Percentiles rank a stretch among this genome's conserved stretches.
Conservation (phyloP, 2,888 invertebrate genomes). For the Sminthurides aquaticus region DNA sequence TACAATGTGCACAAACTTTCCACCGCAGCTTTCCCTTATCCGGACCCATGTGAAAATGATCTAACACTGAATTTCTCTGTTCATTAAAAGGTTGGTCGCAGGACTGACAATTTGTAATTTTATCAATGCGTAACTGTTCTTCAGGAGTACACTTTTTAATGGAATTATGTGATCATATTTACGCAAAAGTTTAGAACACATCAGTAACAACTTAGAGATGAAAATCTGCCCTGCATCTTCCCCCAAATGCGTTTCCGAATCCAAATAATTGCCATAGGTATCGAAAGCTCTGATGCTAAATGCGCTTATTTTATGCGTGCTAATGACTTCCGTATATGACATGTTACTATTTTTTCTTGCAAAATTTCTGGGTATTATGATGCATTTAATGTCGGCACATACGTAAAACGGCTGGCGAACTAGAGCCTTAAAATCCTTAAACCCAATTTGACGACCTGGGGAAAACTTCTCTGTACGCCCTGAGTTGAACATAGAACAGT, state of each 20-base stretch:
- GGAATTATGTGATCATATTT: neutral
- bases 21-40: too few relatives aligned
- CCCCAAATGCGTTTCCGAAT: neutral
- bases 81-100: neutral
- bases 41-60: too few relatives aligned
- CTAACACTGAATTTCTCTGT: too few relatives aligned
- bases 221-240: neutral
- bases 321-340: neutral
- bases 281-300: neutral
- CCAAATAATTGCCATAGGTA: neutral
- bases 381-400: neutral
- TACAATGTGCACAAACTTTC: too few relatives aligned
- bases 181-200: neutral
- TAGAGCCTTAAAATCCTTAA: neutral
- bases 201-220: neutral
- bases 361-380: neutral
- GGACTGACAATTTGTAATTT: neutral
- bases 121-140: too few relatives aligned
- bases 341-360: neutral
- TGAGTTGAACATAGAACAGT: neutral
- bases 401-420: neutral
- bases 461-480: neutral
- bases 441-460: neutral
- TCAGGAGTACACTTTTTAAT: neutral
- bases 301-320: neutral